These are phyloP conservation scores for Cyphomyrus discorhynchus DNA, from an alignment of 2,113 vertebrate genomes.

Conservation along the genomic window DNA sequence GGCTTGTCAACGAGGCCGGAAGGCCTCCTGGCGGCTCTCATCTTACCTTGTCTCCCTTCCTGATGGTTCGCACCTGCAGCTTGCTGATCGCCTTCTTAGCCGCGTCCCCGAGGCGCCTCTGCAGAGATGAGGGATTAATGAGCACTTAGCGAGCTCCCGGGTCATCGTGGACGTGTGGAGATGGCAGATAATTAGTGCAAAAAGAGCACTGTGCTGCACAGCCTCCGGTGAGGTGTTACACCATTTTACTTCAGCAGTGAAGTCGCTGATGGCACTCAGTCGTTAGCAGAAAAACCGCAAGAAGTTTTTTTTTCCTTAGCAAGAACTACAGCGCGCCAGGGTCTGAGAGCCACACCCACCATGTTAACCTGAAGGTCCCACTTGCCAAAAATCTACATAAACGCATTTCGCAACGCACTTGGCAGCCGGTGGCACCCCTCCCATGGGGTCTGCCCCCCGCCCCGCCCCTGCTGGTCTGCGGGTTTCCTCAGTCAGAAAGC, in stretches of 20 bases:
- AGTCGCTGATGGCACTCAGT: neutral
- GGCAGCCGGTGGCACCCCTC: neutral
- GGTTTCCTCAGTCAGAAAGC: neutral
- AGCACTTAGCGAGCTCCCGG: neutral
- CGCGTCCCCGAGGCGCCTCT: constrained; percentile 93
- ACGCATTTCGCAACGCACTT: neutral
- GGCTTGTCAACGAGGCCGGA: neutral
- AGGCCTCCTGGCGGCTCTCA: neutral
- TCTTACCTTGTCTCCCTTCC: constrained; percentile 91
- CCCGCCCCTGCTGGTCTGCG: neutral
- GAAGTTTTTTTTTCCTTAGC: neutral
- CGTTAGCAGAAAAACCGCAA: neutral
- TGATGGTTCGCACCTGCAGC: constrained; percentile 89
- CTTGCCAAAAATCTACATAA: neutral
- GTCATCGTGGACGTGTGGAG: neutral
- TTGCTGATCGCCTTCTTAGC: constrained; percentile 98
- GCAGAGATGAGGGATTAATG: constrained; percentile 40
- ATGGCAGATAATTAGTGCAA: neutral
- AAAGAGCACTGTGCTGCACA: too few relatives aligned
- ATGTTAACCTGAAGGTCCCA: neutral
- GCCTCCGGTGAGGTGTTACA: too few relatives aligned
- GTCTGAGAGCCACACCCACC: neutral
- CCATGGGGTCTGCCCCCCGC: neutral
- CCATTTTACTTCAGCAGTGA: neutral
- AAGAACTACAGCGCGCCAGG: neutral